Evolutionary conservation across 2,888 invertebrate genomes (phyloP).

Genomic region (Athalia cordata): DNA sequence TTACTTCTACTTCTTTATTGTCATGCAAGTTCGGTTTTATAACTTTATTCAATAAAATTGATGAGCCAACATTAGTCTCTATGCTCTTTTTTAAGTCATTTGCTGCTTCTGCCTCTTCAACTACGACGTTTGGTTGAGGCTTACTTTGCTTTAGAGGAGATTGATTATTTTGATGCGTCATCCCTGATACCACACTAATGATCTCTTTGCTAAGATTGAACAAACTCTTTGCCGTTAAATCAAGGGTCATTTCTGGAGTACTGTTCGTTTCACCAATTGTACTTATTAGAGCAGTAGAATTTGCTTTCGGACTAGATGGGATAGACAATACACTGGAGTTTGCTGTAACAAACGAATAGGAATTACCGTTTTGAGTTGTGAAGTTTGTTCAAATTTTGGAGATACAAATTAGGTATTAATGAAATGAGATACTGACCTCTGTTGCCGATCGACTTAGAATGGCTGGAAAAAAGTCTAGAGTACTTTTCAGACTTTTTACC

Average conservation of each 20-base stretch:
- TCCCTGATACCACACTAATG: slow-evolving; percentile 49
- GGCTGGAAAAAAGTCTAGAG: slow-evolving; percentile 61
- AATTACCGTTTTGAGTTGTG: too few relatives aligned
- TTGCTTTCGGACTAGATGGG: slow-evolving; percentile 56
- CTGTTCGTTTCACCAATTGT: slow-evolving; percentile 53
- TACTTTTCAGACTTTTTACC: slow-evolving; percentile 60
- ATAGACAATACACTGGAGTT: slow-evolving; percentile 58
- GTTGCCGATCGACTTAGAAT: slow-evolving; percentile 33
- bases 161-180: slow-evolving; percentile 36
- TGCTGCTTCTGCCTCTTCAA: slow-evolving; percentile 10
- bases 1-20: slow-evolving; percentile 47
- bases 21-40: slow-evolving; percentile 50
- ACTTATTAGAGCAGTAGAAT: slow-evolving; percentile 58
- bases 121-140: slow-evolving; percentile 43
- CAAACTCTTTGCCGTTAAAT: slow-evolving; percentile 52
- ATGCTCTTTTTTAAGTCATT: background rate
- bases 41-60: slow-evolving; percentile 32
- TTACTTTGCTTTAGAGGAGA: slow-evolving; percentile 38
- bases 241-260: slow-evolving; percentile 55
- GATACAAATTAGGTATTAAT: background rate
- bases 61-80: background rate
- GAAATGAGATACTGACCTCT: slow-evolving; percentile 48
- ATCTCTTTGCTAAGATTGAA: slow-evolving; percentile 51
- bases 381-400: background rate
- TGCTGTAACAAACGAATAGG: slow-evolving; percentile 52